Evolutionary conservation across 2,113 vertebrate species (phyloP).

Genomic region (Rhadina sibilatrix): DNA sequence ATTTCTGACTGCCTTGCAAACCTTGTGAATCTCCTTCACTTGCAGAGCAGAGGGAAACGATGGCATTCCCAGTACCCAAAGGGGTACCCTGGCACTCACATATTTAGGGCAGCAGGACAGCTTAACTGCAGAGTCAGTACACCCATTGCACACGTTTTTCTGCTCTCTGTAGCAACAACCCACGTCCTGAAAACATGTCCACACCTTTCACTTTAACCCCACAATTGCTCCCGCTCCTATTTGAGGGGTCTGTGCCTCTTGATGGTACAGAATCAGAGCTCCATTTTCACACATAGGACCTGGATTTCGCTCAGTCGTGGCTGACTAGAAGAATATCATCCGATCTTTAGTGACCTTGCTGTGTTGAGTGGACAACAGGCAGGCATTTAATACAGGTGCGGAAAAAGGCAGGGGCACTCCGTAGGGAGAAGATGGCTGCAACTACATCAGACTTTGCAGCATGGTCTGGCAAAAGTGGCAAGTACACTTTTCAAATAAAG

Average conservation of each 20-base stretch:
- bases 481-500: neutral
- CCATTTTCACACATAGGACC: fast-evolving
- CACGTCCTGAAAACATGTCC: neutral
- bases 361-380: neutral
- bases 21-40: neutral
- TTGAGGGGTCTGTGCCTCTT: neutral
- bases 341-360: neutral
- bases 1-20: constrained; percentile 6
- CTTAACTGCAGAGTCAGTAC: neutral
- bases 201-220: neutral
- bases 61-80: neutral
- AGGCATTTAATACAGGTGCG: neutral
- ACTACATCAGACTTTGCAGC: neutral
- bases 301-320: neutral
- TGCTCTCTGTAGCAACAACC: neutral
- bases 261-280: neutral
- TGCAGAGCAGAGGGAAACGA: fast-evolving
- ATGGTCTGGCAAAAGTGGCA: neutral
- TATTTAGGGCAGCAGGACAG: neutral
- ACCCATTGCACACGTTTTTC: fast-evolving
- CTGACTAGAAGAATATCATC: neutral
- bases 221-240: fast-evolving
- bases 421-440: neutral
- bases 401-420: neutral
- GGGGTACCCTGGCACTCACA: fast-evolving